phyloP scores from a whole-genome alignment of 2,888 invertebrate genomes.

The Prosopocoilus inquinatus region DNA sequence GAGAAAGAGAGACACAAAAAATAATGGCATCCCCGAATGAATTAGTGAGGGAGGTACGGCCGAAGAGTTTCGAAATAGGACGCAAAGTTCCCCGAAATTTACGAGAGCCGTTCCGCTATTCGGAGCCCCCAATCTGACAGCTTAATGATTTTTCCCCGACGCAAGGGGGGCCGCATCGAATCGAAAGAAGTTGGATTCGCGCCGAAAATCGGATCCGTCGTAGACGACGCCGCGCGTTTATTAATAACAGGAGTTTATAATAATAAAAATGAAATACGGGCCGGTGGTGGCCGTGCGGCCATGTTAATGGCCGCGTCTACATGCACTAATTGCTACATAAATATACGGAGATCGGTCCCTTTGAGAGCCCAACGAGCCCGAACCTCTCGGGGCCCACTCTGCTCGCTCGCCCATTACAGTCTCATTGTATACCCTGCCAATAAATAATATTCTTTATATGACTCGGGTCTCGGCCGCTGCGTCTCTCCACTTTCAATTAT shows the following conservation, averaged over 20 bases:
- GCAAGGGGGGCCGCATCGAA: background rate
- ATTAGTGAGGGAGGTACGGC: too few relatives aligned
- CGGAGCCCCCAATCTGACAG: background rate
- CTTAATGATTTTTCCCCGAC: background rate
- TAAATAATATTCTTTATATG: constrained; percentile 52
- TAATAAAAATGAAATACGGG: constrained; percentile 22
- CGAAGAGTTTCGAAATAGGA: background rate
- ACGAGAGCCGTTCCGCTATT: background rate
- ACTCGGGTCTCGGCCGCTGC: constrained; percentile 37
- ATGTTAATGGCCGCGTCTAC: constrained; percentile 38
- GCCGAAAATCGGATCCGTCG: background rate
- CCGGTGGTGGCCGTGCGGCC: constrained; percentile 19
- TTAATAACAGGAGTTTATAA: constrained; percentile 19
- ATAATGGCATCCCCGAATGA: too few relatives aligned
- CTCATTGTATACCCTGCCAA: constrained; percentile 50
- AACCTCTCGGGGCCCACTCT: constrained; percentile 20
- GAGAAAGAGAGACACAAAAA: too few relatives aligned
- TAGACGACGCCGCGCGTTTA: constrained; percentile 5
- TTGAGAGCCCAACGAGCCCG: constrained; percentile 33
- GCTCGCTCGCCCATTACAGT: constrained; percentile 44
- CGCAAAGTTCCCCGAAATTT: background rate
- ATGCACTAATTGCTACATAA: constrained; percentile 45
- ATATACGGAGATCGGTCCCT: constrained; percentile 44
- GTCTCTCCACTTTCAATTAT: constrained; percentile 42
- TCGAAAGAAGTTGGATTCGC: background rate